Conservation (phyloP, 1,140 invertebrate genomes). For the Dufourea novaeangliae region DNA sequence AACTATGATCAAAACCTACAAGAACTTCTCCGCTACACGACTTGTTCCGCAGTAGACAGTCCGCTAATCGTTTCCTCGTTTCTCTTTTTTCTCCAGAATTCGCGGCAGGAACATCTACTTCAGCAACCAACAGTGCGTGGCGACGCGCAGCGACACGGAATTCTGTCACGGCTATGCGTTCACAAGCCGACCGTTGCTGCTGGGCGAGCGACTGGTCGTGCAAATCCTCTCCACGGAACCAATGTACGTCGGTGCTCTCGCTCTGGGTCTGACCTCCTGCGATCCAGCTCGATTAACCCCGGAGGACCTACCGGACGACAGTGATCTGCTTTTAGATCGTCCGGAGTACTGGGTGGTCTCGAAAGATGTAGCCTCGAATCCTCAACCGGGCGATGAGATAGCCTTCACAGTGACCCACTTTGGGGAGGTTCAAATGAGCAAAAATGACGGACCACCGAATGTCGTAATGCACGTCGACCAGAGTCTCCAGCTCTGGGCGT, state of each 20-base stretch:
- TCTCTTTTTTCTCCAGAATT: conserved; percentile 80
- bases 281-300: conserved; percentile 89
- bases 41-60: background rate
- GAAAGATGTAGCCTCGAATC: conserved; percentile 93
- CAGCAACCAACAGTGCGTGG: conserved; percentile 89
- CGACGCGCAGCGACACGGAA: conserved; percentile 90
- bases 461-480: conserved; percentile 98
- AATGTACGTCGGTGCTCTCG: conserved; percentile 93
- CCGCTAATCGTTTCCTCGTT: conserved; percentile 45
- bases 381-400: conserved; percentile 94
- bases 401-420: conserved; percentile 91
- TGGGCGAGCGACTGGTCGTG: conserved; percentile 93
- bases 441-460: conserved; percentile 90
- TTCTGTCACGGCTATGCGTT: conserved; percentile 98
- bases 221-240: conserved; percentile 92
- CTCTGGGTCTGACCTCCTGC: conserved; percentile 96
- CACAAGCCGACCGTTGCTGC: conserved; percentile 90
- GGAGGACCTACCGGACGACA: conserved; percentile 94
- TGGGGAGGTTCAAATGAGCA: conserved; percentile 94
- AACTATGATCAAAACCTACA: too few species aligned
- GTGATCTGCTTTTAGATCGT: conserved; percentile 95
- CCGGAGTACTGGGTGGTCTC: conserved; percentile 98
- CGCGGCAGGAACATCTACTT: conserved; percentile 93
- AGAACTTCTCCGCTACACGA: background rate
- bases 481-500: conserved; percentile 94